Conservation (phyloP, 2,888 invertebrate genomes). For the Athalia rosae region DNA sequence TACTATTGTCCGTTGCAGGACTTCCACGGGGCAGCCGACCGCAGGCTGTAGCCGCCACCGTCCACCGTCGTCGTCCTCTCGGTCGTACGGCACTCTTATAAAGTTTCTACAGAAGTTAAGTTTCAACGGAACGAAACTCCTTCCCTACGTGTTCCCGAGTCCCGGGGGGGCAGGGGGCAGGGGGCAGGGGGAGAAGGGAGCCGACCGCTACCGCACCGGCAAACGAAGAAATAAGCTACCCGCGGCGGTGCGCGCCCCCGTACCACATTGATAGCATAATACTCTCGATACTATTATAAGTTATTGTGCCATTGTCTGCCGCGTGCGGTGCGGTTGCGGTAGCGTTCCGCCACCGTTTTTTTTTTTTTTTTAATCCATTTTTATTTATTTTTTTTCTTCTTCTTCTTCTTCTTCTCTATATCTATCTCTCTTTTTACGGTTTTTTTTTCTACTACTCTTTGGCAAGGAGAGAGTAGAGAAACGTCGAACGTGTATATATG, state of each 20-base stretch:
- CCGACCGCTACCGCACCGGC: background rate
- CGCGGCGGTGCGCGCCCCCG: conserved; percentile 55
- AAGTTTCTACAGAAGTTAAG: too few species aligned
- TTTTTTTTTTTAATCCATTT: conserved; percentile 10
- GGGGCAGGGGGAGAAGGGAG: too few species aligned
- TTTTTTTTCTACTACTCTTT: too few species aligned
- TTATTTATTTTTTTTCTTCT: background rate
- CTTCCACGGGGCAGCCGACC: conserved; percentile 23
- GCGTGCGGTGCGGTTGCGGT: conserved; percentile 36
- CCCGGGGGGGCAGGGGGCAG: too few species aligned
- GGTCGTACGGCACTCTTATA: too few species aligned
- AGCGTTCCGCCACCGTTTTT: conserved; percentile 25
- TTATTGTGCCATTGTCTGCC: conserved; percentile 70
- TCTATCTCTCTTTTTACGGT: too few species aligned
- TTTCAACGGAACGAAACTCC: too few species aligned
- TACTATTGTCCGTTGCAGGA: conserved; percentile 39
- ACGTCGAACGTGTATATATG: too few species aligned
- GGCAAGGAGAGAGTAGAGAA: too few species aligned
- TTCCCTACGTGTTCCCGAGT: background rate
- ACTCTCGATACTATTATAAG: conserved; percentile 69
- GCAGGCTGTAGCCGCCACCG: conserved; percentile 20
- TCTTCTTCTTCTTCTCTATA: too few species aligned
- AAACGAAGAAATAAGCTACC: conserved; percentile 32
- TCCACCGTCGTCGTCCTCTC: too few species aligned
- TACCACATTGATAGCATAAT: conserved; percentile 69